Evolutionary conservation across 2,888 invertebrate species (phyloP).

Genomic region (Stomorhina lunata): DNA sequence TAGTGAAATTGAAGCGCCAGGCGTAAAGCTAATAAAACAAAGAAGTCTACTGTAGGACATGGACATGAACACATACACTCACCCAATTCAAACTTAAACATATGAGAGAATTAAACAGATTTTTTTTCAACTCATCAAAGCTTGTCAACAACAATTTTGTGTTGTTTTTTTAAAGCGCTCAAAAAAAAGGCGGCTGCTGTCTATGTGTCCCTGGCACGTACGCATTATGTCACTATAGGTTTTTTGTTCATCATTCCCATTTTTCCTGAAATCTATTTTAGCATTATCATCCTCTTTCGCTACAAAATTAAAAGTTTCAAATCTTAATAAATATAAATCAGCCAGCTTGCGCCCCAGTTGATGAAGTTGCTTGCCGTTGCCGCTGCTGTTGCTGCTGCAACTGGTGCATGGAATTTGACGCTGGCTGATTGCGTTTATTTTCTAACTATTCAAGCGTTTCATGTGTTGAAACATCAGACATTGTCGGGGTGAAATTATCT

Average conservation of each 20-base stretch:
- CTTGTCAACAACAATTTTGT: slow-evolving; percentile 59
- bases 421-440: slow-evolving; percentile 63
- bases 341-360: no score
- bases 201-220: slow-evolving; percentile 65
- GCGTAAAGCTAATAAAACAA: slow-evolving; percentile 59
- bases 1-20: slow-evolving; percentile 62
- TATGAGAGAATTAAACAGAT: slow-evolving; percentile 12
- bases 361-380: no score
- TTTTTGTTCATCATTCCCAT: neutral
- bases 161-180: neutral
- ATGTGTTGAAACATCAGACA: slow-evolving; percentile 37
- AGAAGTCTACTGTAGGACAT: slow-evolving; percentile 61
- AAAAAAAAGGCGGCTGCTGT: slow-evolving; percentile 28
- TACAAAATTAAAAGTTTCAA: neutral
- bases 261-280: slow-evolving; percentile 63
- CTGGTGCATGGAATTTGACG: slow-evolving; percentile 66
- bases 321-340: no score
- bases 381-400: slow-evolving; percentile 45
- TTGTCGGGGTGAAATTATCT: slow-evolving; percentile 58
- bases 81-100: neutral
- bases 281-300: slow-evolving; percentile 11
- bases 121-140: slow-evolving; percentile 31
- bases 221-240: slow-evolving; percentile 59
- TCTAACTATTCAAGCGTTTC: slow-evolving; percentile 62
- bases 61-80: neutral